Conservation (phyloP, 2,888 invertebrate genomes). For the Lasius fuliginosus region DNA sequence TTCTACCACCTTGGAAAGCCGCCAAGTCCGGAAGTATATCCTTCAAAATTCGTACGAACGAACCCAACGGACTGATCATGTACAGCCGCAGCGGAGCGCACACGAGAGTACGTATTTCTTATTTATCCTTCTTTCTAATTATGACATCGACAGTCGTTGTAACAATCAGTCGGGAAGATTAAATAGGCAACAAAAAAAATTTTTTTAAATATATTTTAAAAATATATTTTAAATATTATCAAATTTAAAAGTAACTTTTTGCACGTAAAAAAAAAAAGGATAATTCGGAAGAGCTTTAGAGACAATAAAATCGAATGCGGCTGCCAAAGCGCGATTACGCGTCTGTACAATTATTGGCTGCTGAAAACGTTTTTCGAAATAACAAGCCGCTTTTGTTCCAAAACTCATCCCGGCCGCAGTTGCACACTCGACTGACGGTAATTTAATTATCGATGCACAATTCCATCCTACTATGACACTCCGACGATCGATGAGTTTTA, state of each 20-base stretch:
- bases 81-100: conserved; percentile 92
- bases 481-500: conserved; percentile 40
- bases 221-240: too few relatives aligned
- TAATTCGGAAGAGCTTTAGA: neutral
- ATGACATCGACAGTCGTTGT: neutral
- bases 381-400: conserved; percentile 53
- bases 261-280: conserved; percentile 5
- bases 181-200: neutral
- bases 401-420: conserved; percentile 54
- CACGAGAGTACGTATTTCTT: conserved; percentile 78
- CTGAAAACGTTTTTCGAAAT: conserved; percentile 53
- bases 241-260: neutral
- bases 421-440: conserved; percentile 46
- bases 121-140: conserved; percentile 4
- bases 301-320: conserved; percentile 33
- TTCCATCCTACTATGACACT: conserved; percentile 36
- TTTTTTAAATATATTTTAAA: neutral
- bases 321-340: conserved; percentile 41
- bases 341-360: conserved; percentile 41
- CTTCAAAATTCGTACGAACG: conserved; percentile 98
- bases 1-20: conserved; percentile 96
- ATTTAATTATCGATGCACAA: conserved; percentile 62
- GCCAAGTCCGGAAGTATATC: conserved; percentile 96
- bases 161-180: neutral
- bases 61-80: conserved; percentile 97